Conservation (phyloP, 2,113 vertebrate genomes). For the Jaculus jaculus region DNA sequence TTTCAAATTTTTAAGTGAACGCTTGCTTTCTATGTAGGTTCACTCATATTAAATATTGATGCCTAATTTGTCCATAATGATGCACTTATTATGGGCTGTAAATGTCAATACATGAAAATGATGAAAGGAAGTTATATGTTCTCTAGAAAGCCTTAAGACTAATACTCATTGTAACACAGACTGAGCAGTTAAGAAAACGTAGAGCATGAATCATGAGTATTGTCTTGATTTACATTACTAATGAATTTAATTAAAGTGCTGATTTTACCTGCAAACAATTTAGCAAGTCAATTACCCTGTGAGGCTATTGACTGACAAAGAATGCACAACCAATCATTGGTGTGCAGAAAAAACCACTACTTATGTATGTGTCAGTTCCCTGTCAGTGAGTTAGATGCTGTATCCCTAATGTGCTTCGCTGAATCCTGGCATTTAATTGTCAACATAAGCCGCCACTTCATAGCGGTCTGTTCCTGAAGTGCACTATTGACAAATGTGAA, state of each 20-base stretch:
- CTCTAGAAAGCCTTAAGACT: not conserved
- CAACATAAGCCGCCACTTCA: not conserved
- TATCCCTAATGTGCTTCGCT: not conserved
- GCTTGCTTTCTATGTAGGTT: not conserved
- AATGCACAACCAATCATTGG: not conserved
- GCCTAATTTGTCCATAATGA: not conserved
- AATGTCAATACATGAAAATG: not conserved
- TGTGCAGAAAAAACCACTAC: not conserved
- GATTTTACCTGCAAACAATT: not conserved
- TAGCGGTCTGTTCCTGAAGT: not conserved
- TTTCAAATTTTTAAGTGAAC: not conserved
- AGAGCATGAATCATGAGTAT: not conserved
- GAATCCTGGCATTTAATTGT: not conserved
- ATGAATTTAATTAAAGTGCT: not conserved
- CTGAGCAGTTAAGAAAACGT: not conserved
- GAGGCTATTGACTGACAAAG: not conserved
- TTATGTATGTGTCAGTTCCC: not conserved
- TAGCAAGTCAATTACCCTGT: not conserved
- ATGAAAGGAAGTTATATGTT: not conserved
- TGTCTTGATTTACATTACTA: not conserved
- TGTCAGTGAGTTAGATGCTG: not conserved
- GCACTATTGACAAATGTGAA: conserved; percentile 7
- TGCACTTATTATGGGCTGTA: not conserved
- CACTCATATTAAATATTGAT: not conserved
- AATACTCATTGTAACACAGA: not conserved